phyloP scores from a whole-genome alignment of 2,113 vertebrate genomes.

The Myrmophylax atrothorax region DNA sequence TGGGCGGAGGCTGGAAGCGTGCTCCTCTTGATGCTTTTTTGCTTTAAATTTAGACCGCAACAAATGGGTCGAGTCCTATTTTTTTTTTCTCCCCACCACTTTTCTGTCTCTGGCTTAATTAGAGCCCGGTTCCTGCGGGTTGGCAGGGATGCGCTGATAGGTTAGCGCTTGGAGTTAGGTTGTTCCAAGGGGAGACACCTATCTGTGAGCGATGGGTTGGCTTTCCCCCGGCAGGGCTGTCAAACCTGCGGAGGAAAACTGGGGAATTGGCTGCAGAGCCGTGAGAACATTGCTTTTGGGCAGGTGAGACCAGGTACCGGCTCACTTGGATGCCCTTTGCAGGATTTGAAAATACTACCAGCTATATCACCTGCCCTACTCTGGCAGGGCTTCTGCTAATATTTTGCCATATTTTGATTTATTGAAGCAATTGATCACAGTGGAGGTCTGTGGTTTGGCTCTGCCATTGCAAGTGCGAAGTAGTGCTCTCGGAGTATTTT shows the following conservation, averaged over 20 bases:
- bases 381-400: not conserved
- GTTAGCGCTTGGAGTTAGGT: not conserved
- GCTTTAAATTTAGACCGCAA: not conserved
- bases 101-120: not conserved
- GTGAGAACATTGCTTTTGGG: not conserved
- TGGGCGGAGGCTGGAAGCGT: not conserved
- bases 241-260: not conserved
- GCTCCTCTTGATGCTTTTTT: not conserved
- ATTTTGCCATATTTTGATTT: not conserved
- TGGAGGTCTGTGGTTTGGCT: not conserved
- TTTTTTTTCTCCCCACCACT: accelerated
- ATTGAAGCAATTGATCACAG: not conserved
- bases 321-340: not conserved
- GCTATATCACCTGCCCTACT: not conserved
- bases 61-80: not conserved
- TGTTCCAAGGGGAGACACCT: not conserved
- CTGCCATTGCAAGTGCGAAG: not conserved
- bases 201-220: not conserved
- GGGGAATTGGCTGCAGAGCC: not conserved
- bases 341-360: not conserved
- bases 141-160: not conserved
- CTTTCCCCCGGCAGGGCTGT: not conserved
- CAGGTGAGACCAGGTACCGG: not conserved
- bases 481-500: not conserved
- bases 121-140: not conserved